Evolutionary conservation across 2,888 invertebrate genomes (phyloP).

Genomic region (Germaria angustata): DNA sequence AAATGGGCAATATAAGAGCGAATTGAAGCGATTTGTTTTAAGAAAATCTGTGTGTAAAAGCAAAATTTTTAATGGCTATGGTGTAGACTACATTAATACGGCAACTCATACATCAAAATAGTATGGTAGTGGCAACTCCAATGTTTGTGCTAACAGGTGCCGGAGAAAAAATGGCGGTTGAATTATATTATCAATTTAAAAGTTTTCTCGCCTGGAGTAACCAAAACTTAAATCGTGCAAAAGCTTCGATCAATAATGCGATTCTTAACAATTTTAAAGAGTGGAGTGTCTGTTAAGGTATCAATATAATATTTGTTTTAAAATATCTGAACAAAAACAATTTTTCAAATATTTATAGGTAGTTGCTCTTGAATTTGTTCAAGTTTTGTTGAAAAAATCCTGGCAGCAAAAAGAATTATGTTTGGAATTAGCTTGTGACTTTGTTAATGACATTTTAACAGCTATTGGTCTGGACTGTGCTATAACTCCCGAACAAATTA

Average conservation of each 20-base stretch:
- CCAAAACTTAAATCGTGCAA: background rate
- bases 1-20: too few species aligned
- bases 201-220: background rate
- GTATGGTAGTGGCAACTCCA: background rate
- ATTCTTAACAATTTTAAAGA: conserved; percentile 35
- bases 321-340: background rate
- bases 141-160: background rate
- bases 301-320: background rate
- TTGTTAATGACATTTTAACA: conserved; percentile 40
- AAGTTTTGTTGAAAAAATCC: conserved; percentile 17
- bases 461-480: conserved; percentile 50
- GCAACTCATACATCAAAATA: too few species aligned
- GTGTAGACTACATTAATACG: too few species aligned
- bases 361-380: conserved; percentile 25
- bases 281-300: conserved; percentile 38
- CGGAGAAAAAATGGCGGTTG: background rate
- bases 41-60: too few species aligned
- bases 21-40: too few species aligned
- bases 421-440: conserved; percentile 48
- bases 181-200: background rate
- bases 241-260: conserved; percentile 20
- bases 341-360: background rate
- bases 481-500: conserved; percentile 52
- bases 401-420: conserved; percentile 19
- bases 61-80: too few species aligned